phyloP scores from a whole-genome alignment of 2,888 invertebrate species.

The Geophilus truncorum region DNA sequence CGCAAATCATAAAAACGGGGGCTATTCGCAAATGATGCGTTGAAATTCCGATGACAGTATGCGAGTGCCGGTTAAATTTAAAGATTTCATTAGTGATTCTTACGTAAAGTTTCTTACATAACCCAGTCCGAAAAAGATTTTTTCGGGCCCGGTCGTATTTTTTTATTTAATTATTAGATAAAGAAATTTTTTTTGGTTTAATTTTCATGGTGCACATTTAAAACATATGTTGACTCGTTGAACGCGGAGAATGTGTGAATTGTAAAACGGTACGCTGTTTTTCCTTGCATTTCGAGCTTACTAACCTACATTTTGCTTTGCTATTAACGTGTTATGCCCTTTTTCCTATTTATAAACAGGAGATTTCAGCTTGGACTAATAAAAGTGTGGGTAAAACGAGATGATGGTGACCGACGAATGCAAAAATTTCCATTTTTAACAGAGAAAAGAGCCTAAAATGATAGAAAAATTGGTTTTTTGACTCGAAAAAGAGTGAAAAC shows the following conservation, averaged over 20 bases:
- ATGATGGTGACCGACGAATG: not conserved
- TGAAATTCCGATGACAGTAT: not conserved
- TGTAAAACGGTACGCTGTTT: not conserved
- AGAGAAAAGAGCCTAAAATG: too few relatives aligned
- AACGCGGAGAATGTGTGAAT: not conserved
- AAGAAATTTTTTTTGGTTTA: too few relatives aligned
- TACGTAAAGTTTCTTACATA: not conserved
- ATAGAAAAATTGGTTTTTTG: too few relatives aligned
- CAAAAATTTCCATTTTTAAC: too few relatives aligned
- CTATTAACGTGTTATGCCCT: not conserved
- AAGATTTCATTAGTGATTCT: not conserved
- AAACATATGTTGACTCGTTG: not conserved
- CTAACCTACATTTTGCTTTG: not conserved
- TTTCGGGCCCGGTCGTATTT: not conserved
- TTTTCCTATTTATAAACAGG: not conserved
- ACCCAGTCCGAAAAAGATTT: not conserved
- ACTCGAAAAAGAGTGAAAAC: too few relatives aligned
- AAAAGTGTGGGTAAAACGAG: too few relatives aligned
- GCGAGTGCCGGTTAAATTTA: not conserved
- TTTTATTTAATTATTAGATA: too few relatives aligned
- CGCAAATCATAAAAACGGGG: not conserved
- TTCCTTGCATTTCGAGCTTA: not conserved
- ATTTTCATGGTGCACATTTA: not conserved
- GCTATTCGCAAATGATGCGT: not conserved
- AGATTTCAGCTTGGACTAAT: not conserved